These are phyloP conservation scores for Gorsachius magnificus DNA, from an alignment of 2,797 vertebrate species.

Conservation along the genomic window DNA sequence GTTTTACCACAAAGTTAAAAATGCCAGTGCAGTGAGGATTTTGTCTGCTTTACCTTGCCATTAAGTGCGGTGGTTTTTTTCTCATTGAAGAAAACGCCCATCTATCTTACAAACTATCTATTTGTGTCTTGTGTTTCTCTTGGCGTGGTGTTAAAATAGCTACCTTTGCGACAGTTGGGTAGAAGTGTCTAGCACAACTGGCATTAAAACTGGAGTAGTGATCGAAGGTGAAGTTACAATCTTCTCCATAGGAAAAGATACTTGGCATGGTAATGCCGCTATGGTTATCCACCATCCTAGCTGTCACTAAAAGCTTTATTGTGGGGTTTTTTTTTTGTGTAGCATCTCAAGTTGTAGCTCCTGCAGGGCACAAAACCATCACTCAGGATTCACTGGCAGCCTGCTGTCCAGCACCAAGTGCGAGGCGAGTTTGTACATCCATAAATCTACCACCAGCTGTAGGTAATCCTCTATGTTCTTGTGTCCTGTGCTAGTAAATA, in stretches of 20 bases:
- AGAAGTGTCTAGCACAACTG: neutral
- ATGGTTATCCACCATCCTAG: neutral
- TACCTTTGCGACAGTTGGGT: neutral
- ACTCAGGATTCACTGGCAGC: neutral
- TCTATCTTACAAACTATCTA: neutral
- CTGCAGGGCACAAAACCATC: neutral
- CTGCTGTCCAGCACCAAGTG: neutral
- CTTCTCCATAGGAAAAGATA: neutral
- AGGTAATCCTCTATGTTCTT: neutral
- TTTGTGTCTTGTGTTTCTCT: neutral
- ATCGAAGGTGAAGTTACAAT: neutral
- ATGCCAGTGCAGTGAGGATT: neutral
- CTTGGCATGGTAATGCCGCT: neutral
- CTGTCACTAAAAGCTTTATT: neutral
- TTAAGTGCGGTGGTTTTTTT: fast-evolving
- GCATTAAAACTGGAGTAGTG: neutral
- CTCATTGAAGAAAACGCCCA: neutral
- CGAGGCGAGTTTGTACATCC: neutral
- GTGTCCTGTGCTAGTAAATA: neutral
- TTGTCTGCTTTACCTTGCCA: neutral
- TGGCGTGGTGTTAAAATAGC: neutral
- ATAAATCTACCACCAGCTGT: neutral
- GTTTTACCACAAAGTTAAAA: neutral
- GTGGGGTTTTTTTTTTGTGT: neutral
- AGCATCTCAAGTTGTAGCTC: neutral